Evolutionary conservation across 2,888 invertebrate species (phyloP), one percentile per base, ranked within the genome.

Genomic region (Lycophotia porphyrea): DNA sequence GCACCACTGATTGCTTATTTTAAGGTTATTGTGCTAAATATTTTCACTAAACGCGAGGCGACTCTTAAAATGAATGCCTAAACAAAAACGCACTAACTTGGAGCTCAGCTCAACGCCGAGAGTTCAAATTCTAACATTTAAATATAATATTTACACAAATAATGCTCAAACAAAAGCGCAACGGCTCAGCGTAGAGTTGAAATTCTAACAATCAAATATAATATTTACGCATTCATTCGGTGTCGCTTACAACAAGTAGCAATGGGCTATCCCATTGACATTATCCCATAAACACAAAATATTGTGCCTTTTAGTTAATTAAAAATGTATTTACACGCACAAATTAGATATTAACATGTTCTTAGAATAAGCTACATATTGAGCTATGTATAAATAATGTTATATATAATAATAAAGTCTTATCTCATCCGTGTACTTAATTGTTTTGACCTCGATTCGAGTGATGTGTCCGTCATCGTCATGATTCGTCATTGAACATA

Each of bases 281-380:
- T 58, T 31, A 58, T n/a, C n/a, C 27, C 18, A 3, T 7, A 5
- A n/a, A 55, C 31, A 58, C 58, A 31, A 31, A 58, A 18, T 27
- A 58, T 31, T 2, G 58, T 58, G 58, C 58, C 58, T 58, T 58
- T 58, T 31, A 58, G 18, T 18, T 31, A 58, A 24, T 34, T 36
- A 11, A 49, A 21, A 52, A 58, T 36, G 5, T 71, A 58, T 71
- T 55, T 75, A 71, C 61, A 78, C 60, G 31, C 67, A 58, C 55
- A 71, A 39, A 39, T 27, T 81, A 68, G 44, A 66, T 74, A 52
- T 58, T 68, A 58, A 42, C 18, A 13, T 58, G 27, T 71, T 49
- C 55, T 71, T 71, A 79, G 55, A 71, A 18, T 82, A 79, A 83
- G 83, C 68, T 27, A 63, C 71, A 24, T 82, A 55, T n/a, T 74